phyloP scores from a whole-genome alignment of 1,140 invertebrate species.

The Pseudomyrmex sp. region DNA sequence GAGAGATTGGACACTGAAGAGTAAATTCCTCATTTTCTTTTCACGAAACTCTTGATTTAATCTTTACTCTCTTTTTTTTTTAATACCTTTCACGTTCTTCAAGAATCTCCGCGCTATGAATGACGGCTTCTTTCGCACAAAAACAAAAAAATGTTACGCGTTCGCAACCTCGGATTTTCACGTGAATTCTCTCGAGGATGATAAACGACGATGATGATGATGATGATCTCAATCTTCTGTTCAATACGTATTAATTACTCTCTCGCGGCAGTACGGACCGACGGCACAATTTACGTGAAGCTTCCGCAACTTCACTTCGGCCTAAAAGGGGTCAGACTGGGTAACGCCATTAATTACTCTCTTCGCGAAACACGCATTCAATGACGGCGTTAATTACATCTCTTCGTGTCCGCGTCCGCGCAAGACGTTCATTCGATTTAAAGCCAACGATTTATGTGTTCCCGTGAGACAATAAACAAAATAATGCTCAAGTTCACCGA shows the following conservation, averaged over 20 bases:
- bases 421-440: constrained; percentile 12
- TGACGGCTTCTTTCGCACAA: constrained; percentile 29
- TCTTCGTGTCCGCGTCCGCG: constrained; percentile 13
- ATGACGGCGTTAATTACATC: constrained; percentile 48
- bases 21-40: background rate
- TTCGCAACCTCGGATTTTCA: background rate
- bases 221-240: constrained; percentile 6
- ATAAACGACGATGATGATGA: constrained; percentile 26
- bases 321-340: constrained; percentile 42
- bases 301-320: constrained; percentile 22
- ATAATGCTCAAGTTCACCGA: background rate
- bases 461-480: background rate
- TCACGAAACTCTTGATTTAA: constrained; percentile 21
- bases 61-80: constrained; percentile 18
- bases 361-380: constrained; percentile 22
- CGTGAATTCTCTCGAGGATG: constrained; percentile 13
- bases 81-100: constrained; percentile 6
- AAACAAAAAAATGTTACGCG: background rate
- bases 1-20: background rate
- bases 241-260: constrained; percentile 55
- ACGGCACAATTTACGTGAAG: constrained; percentile 31
- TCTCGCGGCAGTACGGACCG: constrained; percentile 16
- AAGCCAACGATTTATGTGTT: background rate
- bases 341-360: constrained; percentile 47
- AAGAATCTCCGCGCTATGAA: constrained; percentile 17